Evolutionary conservation across 2,113 vertebrate species (phyloP).

Genomic region (Microcebus griseorufus): DNA sequence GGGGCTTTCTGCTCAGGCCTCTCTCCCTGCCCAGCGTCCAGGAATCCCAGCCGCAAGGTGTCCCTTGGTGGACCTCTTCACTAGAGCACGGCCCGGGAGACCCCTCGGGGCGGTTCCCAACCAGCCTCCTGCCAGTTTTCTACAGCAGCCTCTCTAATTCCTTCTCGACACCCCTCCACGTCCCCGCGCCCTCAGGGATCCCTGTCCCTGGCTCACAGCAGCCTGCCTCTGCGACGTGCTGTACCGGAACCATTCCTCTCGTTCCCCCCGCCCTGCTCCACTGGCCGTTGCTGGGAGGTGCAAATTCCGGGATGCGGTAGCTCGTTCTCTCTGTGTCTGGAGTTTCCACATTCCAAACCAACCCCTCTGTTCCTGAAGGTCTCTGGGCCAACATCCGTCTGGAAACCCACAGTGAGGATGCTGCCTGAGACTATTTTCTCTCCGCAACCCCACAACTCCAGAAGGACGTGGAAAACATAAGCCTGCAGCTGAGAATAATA

Average conservation of each 20-base stretch:
- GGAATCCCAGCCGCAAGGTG: not conserved
- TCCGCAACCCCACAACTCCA: not conserved
- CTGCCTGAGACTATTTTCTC: not conserved
- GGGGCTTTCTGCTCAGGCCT: not conserved
- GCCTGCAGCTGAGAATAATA: not conserved
- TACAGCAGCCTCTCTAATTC: not conserved
- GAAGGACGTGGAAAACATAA: not conserved
- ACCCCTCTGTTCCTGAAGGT: not conserved
- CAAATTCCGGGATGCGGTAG: not conserved
- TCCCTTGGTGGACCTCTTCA: not conserved
- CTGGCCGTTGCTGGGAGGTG: not conserved
- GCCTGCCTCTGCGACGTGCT: not conserved
- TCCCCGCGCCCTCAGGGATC: fast-evolving
- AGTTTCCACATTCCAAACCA: not conserved
- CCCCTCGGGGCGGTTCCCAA: not conserved
- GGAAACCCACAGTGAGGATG: not conserved
- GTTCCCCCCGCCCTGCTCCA: not conserved
- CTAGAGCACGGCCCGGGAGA: not conserved
- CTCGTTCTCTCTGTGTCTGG: not conserved
- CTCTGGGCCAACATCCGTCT: not conserved
- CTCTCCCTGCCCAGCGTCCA: not conserved
- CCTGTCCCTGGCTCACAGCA: fast-evolving
- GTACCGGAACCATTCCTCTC: not conserved
- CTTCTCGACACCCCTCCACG: not conserved
- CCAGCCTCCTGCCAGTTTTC: not conserved